A percentile compares a stretch with the other conserved stretches of the same genome.
These are phyloP conservation scores for Prosopocoilus inquinatus DNA, from an alignment of 2,888 invertebrate species.

Conservation along the genomic window DNA sequence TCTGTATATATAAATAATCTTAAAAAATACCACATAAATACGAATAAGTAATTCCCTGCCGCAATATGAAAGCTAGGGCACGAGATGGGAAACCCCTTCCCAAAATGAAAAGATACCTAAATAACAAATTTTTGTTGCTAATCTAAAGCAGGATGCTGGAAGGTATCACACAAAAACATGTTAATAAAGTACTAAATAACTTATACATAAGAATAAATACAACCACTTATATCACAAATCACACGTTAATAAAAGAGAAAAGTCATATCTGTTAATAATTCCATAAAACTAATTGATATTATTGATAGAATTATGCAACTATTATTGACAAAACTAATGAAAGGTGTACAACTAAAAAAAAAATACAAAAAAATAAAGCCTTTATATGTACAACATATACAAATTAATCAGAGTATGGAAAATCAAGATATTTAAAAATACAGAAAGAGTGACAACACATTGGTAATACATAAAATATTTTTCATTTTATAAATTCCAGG, in stretches of 20 bases:
- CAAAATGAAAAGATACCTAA: slow-evolving; percentile 8
- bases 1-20: background rate
- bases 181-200: background rate
- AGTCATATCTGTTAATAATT: background rate
- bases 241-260: slow-evolving; percentile 1
- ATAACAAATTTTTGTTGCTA: slow-evolving; percentile 7
- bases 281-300: background rate
- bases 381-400: too few species aligned
- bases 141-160: background rate
- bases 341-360: too few species aligned
- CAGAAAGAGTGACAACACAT: too few species aligned
- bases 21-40: slow-evolving; percentile 10
- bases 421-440: too few species aligned
- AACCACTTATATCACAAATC: slow-evolving; percentile 8
- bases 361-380: too few species aligned
- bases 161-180: slow-evolving; percentile 3
- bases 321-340: too few species aligned
- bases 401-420: too few species aligned
- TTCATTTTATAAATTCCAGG: too few species aligned
- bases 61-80: slow-evolving; percentile 18
- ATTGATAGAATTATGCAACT: too few species aligned
- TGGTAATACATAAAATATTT: too few species aligned
- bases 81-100: slow-evolving; percentile 14
- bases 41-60: slow-evolving; percentile 19
- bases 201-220: slow-evolving; percentile 5